A percentile compares a stretch with the other conserved stretches of the same genome.
Evolutionary conservation across 2,797 vertebrate species (phyloP).

Genomic region (Pelodytes ibericus): DNA sequence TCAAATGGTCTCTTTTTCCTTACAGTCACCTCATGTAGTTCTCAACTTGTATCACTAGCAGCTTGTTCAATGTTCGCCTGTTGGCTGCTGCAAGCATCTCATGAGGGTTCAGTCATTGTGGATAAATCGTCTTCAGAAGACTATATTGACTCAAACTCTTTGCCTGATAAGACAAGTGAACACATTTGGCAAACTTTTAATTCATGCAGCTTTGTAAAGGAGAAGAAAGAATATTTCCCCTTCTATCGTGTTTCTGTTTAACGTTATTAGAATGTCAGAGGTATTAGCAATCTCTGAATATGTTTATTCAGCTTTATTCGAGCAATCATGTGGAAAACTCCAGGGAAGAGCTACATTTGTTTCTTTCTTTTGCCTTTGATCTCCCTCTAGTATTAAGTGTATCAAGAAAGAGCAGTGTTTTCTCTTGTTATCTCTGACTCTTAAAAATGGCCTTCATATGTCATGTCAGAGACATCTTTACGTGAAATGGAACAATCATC

Average conservation of each 20-base stretch:
- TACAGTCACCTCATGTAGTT: background rate
- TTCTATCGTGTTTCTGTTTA: slow-evolving; percentile 46
- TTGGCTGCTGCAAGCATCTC: background rate
- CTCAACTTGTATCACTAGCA: background rate
- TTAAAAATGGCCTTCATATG: slow-evolving; percentile 31
- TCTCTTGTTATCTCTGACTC: slow-evolving; percentile 28
- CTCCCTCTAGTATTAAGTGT: slow-evolving; percentile 35
- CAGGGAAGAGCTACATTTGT: slow-evolving; percentile 34
- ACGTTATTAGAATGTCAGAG: slow-evolving; percentile 46
- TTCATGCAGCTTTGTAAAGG: slow-evolving; percentile 8
- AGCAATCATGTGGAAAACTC: slow-evolving; percentile 45
- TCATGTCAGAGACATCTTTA: slow-evolving; percentile 23
- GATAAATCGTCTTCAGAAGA: slow-evolving; percentile 3
- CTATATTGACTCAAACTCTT: background rate
- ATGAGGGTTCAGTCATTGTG: slow-evolving; percentile 1
- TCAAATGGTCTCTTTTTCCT: background rate
- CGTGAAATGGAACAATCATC: background rate
- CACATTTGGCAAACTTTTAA: slow-evolving; percentile 30
- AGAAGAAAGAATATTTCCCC: slow-evolving; percentile 3
- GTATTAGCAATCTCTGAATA: slow-evolving; percentile 31
- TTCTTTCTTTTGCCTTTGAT: slow-evolving; percentile 37
- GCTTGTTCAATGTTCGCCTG: background rate
- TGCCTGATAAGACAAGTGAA: slow-evolving; percentile 42
- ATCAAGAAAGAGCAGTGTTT: slow-evolving; percentile 18
- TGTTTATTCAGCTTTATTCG: slow-evolving; percentile 51